Evolutionary conservation across 2,888 invertebrate species (phyloP).

Genomic region (Oscheius myriophilus): DNA sequence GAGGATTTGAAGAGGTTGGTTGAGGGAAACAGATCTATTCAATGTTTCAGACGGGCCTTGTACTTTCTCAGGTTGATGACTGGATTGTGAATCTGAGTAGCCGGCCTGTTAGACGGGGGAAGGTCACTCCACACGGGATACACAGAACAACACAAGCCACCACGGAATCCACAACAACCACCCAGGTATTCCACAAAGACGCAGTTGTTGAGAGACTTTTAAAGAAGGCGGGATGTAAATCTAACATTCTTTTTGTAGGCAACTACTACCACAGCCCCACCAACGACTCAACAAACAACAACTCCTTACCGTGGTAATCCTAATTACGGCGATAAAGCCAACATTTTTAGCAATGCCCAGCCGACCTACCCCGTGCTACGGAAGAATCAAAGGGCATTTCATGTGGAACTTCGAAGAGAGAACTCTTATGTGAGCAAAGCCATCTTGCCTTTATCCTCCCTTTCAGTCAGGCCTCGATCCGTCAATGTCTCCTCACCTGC

Average conservation of each 20-base stretch:
- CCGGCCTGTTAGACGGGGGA: slow-evolving; percentile 12
- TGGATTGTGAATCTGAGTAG: neutral
- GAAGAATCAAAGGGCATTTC: slow-evolving; percentile 5
- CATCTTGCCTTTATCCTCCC: too few species aligned
- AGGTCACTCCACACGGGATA: slow-evolving; percentile 8
- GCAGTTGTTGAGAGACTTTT: too few species aligned
- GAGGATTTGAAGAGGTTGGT: neutral
- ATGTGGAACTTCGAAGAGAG: slow-evolving; percentile 19
- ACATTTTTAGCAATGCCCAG: neutral
- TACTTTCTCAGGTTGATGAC: slow-evolving; percentile 7
- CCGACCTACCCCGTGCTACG: slow-evolving; percentile 16
- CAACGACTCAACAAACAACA: too few species aligned
- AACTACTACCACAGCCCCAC: too few species aligned
- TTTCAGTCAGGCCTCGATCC: slow-evolving; percentile 33
- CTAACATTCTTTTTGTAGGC: too few species aligned
- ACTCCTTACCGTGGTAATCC: too few species aligned
- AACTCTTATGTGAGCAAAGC: neutral
- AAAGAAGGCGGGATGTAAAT: too few species aligned
- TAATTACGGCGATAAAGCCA: too few species aligned
- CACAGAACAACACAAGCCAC: neutral
- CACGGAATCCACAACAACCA: too few species aligned
- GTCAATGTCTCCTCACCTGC: slow-evolving; percentile 39
- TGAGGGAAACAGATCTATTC: neutral
- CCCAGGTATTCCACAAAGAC: too few species aligned
- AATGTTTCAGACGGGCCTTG: neutral